Conservation (phyloP, 37 sponge, comb jelly and placozoan species). For the Cladorhizidae sp. region DNA sequence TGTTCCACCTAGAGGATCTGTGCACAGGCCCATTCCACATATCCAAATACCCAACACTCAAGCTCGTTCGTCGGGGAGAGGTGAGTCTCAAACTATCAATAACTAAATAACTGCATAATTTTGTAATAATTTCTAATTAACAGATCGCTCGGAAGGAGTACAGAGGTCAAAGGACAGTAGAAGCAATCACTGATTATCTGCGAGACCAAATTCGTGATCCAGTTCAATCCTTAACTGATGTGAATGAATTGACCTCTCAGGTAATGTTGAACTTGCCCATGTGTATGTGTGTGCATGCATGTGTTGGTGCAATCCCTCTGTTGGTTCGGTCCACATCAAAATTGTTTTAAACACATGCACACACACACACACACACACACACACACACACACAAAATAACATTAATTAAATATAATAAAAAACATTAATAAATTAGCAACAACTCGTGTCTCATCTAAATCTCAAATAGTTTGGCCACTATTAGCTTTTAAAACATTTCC, state of each 20-base stretch:
- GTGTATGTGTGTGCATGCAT: too few relatives aligned
- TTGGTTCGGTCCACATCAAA: too few relatives aligned
- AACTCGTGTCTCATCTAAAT: too few relatives aligned
- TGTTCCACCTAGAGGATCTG: conserved; percentile 18
- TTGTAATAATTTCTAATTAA: background rate
- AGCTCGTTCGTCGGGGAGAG: conserved; percentile 82
- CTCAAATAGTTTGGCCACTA: too few relatives aligned
- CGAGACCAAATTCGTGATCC: conserved; percentile 65
- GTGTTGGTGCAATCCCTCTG: too few relatives aligned
- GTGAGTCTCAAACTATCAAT: conserved; percentile 54
- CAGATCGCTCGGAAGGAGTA: conserved; percentile 81
- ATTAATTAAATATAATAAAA: too few relatives aligned
- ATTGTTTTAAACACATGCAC: too few relatives aligned
- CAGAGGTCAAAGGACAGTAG: conserved; percentile 76
- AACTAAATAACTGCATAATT: background rate
- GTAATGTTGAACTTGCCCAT: too few relatives aligned
- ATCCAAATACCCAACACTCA: conserved; percentile 96
- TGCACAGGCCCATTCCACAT: conserved; percentile 71
- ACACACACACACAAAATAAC: too few relatives aligned
- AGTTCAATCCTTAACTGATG: conserved; percentile 10
- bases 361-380: too few relatives aligned
- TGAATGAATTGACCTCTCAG: background rate
- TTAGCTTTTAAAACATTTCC: too few relatives aligned
- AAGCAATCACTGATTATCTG: conserved; percentile 60
- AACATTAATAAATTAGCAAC: too few relatives aligned